Conservation (phyloP, 2,797 vertebrate genomes). For the Chaenodraco wilsoni region DNA sequence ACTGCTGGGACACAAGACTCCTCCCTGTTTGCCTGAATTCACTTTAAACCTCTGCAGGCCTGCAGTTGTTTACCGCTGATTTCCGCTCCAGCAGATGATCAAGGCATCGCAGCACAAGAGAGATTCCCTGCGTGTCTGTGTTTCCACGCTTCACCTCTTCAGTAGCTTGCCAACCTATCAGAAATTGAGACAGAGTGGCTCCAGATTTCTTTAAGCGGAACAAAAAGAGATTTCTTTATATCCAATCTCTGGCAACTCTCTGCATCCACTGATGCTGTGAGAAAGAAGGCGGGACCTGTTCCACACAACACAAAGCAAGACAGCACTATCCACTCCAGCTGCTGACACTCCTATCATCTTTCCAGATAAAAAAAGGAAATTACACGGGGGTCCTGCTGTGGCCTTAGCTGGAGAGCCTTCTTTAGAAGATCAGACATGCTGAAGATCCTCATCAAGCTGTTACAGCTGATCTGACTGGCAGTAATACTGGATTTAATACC, state of each 20-base stretch:
- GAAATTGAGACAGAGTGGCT: slow-evolving; percentile 21
- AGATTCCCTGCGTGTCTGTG: slow-evolving; percentile 14
- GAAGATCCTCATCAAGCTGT: slow-evolving; percentile 64
- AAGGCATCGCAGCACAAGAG: slow-evolving; percentile 33
- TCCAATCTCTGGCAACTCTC: slow-evolving; percentile 23
- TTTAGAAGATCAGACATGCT: slow-evolving; percentile 71
- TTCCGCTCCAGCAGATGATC: slow-evolving; percentile 45
- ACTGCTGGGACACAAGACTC: slow-evolving; percentile 28
- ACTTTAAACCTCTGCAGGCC: slow-evolving; percentile 35
- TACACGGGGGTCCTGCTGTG: slow-evolving; percentile 62
- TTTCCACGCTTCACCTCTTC: slow-evolving; percentile 32
- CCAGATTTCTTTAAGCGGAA: slow-evolving; percentile 15
- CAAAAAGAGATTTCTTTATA: slow-evolving; percentile 25
- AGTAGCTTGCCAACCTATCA: slow-evolving; percentile 22
- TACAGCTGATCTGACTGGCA: slow-evolving; percentile 53
- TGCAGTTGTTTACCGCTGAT: slow-evolving; percentile 44
- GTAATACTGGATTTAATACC: slow-evolving; percentile 20
- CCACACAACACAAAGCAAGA: slow-evolving; percentile 32
- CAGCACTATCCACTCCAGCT: slow-evolving; percentile 49
- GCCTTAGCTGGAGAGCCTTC: slow-evolving; percentile 59
- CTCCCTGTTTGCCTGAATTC: slow-evolving; percentile 10
- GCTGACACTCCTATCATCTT: slow-evolving; percentile 59
- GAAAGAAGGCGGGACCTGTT: slow-evolving; percentile 26
- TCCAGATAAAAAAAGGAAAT: slow-evolving; percentile 60
- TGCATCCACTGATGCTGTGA: slow-evolving; percentile 14